A percentile compares a stretch with the other conserved stretches of the same genome.
These are phyloP conservation scores for Trachymyrmex septentrionalis DNA, from an alignment of 1,140 invertebrate species.

Conservation along the genomic window DNA sequence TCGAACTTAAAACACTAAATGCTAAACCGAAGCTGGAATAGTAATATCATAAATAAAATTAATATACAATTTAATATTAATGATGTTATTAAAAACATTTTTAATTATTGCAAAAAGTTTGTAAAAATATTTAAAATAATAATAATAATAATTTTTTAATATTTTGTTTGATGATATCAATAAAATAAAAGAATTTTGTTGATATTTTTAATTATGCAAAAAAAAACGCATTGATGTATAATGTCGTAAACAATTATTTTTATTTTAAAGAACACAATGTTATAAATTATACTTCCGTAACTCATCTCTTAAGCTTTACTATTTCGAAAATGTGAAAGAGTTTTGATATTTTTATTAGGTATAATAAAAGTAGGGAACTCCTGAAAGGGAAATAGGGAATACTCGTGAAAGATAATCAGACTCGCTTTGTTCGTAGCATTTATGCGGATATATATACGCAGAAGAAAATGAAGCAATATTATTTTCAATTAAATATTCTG, in stretches of 20 bases:
- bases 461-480: constrained; percentile 33
- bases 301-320: neutral
- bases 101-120: too few relatives aligned
- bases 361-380: constrained; percentile 31
- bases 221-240: neutral
- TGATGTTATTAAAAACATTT: too few relatives aligned
- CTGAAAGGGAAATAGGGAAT: constrained; percentile 3
- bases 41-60: too few relatives aligned
- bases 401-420: constrained; percentile 41
- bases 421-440: constrained; percentile 34
- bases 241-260: constrained; percentile 9
- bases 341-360: constrained; percentile 24
- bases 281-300: constrained; percentile 31
- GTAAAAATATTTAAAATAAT: neutral
- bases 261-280: neutral
- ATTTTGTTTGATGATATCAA: constrained; percentile 15
- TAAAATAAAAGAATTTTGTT: neutral
- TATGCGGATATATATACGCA: neutral
- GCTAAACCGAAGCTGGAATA: too few relatives aligned
- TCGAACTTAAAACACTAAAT: too few relatives aligned
- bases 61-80: too few relatives aligned
- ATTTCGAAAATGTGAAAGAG: constrained; percentile 2
- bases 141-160: constrained; percentile 13
- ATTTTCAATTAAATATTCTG: constrained; percentile 51
- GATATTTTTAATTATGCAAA: neutral